Percentiles rank a stretch among this genome's conserved stretches.
Conservation (phyloP, 2,888 invertebrate genomes). For the Plemyria rubiginata region DNA sequence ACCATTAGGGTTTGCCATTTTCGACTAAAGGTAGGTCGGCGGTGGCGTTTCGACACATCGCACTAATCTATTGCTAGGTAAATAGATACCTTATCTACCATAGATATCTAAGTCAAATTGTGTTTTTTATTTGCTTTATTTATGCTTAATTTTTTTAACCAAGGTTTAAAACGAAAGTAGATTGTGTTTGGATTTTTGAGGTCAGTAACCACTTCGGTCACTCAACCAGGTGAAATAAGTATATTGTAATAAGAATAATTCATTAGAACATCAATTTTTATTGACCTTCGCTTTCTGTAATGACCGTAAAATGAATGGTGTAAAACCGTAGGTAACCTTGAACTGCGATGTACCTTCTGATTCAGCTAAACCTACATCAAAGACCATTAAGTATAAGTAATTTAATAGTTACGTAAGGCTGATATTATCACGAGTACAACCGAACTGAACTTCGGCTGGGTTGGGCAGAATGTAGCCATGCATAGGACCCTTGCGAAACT, state of each 20-base stretch:
- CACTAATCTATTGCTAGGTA: too few species aligned
- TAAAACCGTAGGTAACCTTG: conserved; percentile 32
- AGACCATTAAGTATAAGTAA: conserved; percentile 38
- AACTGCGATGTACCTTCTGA: conserved; percentile 34
- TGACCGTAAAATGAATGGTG: conserved; percentile 21
- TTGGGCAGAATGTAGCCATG: conserved; percentile 28
- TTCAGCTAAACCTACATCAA: conserved; percentile 22
- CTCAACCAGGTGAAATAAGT: background rate
- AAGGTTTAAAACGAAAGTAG: conserved; percentile 7
- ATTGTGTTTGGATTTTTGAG: conserved; percentile 8
- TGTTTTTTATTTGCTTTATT: background rate
- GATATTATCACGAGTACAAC: conserved; percentile 32
- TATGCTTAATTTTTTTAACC: background rate
- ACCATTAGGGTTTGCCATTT: too few species aligned
- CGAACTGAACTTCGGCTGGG: conserved; percentile 34
- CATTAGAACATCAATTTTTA: conserved; percentile 11
- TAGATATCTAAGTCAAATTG: background rate
- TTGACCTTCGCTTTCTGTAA: conserved; percentile 32
- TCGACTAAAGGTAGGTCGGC: too few species aligned
- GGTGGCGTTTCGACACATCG: too few species aligned
- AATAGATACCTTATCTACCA: too few species aligned
- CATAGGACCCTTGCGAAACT: conserved; percentile 49
- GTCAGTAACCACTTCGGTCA: conserved; percentile 17
- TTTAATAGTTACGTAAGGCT: conserved; percentile 37
- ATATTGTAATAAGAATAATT: conserved; percentile 11